Conservation (phyloP, 2,888 invertebrate species). For the Panopea generosa region DNA sequence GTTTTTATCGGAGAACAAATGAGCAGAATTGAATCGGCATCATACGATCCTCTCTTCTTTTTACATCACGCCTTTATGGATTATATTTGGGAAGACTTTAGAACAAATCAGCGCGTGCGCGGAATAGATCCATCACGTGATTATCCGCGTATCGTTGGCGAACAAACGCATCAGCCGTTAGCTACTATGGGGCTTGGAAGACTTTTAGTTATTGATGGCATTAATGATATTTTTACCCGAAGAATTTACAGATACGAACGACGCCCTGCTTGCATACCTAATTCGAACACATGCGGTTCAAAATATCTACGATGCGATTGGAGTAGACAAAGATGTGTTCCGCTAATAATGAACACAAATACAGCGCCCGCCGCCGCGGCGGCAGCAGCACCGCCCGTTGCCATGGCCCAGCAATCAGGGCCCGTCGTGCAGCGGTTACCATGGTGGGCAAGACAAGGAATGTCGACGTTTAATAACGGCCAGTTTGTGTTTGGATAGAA, state of each 20-base stretch:
- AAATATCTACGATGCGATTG: conserved; percentile 75
- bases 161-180: conserved; percentile 66
- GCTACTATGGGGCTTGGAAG: conserved; percentile 73
- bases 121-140: conserved; percentile 70
- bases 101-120: conserved; percentile 64
- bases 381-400: too few species aligned
- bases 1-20: conserved; percentile 76
- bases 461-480: conserved; percentile 9
- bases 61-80: conserved; percentile 77
- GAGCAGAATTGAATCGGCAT: conserved; percentile 73
- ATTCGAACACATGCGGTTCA: conserved; percentile 67
- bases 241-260: conserved; percentile 66
- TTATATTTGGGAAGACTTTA: conserved; percentile 77
- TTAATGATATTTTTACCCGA: conserved; percentile 70
- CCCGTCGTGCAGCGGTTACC: conserved; percentile 47
- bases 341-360: conserved; percentile 71
- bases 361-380: conserved; percentile 27
- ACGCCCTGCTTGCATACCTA: conserved; percentile 65
- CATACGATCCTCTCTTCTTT: conserved; percentile 77
- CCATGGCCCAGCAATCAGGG: too few species aligned
- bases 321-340: conserved; percentile 68
- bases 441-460: conserved; percentile 62
- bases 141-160: conserved; percentile 70
- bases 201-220: conserved; percentile 72
- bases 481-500: conserved; percentile 55